Base-by-base conservation (phyloP, 2,797 vertebrate species). In the Adrianichthys oophorus region DNA sequence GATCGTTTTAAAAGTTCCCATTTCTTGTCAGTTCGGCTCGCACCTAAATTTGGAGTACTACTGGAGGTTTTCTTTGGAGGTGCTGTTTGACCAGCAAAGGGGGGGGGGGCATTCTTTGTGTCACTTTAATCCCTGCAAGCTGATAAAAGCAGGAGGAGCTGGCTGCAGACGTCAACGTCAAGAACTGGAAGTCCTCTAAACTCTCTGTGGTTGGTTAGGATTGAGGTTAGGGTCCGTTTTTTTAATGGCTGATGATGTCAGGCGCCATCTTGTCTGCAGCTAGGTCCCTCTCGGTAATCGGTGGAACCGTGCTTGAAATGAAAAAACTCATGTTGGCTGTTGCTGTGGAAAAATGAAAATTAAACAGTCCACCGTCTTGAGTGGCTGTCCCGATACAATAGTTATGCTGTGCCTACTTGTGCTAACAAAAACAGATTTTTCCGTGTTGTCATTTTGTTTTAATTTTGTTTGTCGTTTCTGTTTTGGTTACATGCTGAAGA, bases 321-420 rank as follows among this genome's bases (percentile, higher is more conserved):
- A 18, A 65, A 69, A 76, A 32, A 12, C 21, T 40, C 46, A 29
- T 62, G 44, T 57, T 49, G 62, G 68, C 77, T 72, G 62, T 48
- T 59, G 44, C 57, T 70, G 74, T 77, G 78, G 73, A 82, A 84
- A 76, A 84, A 76, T 79, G 72, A 72, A 75, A 81, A 23, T 65
- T 70, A 65, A 70, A 57, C 48, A 47, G 32, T 68, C 41, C 41
- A 41, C 56, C 61, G 61, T 59, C 50, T 26, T 51, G 62, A 82
- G 68, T 68, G 52, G 56, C 49, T 78, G 43, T 62, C 72, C 56
- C 68, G 59, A 73, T 68, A 44, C 41, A 63, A 64, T 70, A 78
- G 65, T 70, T 60, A 54, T 45, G 53, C 65, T 54, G 41, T 75
- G 72, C 41, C 17, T 43, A 12, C 52, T 65, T 61, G 56, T 1